Evolutionary conservation across 2,888 invertebrate genomes (phyloP).

Genomic region (Watsonalla binaria): DNA sequence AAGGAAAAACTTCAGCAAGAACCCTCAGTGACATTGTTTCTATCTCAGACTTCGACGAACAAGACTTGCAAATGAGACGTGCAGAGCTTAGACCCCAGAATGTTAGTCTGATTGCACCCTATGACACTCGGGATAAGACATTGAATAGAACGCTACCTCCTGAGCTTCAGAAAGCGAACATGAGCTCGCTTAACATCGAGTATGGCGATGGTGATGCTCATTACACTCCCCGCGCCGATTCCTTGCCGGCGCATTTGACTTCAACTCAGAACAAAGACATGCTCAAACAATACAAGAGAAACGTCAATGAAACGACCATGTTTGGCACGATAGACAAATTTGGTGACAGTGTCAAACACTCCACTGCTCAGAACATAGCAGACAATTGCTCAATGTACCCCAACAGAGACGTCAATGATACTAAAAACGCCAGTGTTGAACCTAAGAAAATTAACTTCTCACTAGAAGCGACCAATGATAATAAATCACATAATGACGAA

Average conservation of each 20-base stretch:
- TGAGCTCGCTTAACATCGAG: conserved; percentile 62
- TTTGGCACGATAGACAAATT: conserved; percentile 49
- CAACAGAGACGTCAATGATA: conserved; percentile 60
- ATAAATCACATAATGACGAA: conserved; percentile 51
- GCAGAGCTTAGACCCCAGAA: conserved; percentile 63
- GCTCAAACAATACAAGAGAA: conserved; percentile 55
- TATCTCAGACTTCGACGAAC: conserved; percentile 85
- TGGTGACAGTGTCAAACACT: conserved; percentile 38
- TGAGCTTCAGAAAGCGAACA: conserved; percentile 47
- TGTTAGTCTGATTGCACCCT: conserved; percentile 37
- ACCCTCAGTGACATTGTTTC: conserved; percentile 86
- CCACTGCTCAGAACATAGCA: conserved; percentile 49
- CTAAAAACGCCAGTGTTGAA: conserved; percentile 57
- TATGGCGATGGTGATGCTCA: conserved; percentile 47
- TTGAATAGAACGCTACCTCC: conserved; percentile 57
- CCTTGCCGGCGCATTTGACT: conserved; percentile 59
- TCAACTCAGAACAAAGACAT: conserved; percentile 59
- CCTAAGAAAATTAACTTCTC: conserved; percentile 73
- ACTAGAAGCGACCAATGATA: conserved; percentile 51
- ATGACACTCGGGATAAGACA: conserved; percentile 37
- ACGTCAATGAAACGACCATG: conserved; percentile 65
- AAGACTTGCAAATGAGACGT: conserved; percentile 77
- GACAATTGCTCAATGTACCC: conserved; percentile 74
- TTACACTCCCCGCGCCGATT: conserved; percentile 59
- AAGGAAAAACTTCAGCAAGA: conserved; percentile 82